phyloP scores from a whole-genome alignment of 2,797 vertebrate genomes.

The Borostomias antarcticus region DNA sequence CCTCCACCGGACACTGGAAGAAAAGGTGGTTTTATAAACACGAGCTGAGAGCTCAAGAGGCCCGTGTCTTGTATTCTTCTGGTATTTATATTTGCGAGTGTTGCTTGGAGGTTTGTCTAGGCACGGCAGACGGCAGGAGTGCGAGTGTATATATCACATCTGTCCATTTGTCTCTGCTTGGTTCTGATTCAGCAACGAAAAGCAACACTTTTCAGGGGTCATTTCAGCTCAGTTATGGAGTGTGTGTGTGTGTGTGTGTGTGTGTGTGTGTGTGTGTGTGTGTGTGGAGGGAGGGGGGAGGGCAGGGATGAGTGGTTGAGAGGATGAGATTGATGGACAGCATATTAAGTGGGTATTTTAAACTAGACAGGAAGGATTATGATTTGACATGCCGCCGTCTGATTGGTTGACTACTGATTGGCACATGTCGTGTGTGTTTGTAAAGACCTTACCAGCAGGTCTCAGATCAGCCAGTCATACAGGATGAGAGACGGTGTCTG shows the following conservation, averaged over 20 bases:
- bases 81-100: no score
- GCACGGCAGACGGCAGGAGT: not conserved
- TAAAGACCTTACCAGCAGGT: slow-evolving; percentile 53
- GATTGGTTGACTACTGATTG: slow-evolving; percentile 64
- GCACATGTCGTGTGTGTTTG: slow-evolving; percentile 58
- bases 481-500: slow-evolving; percentile 53
- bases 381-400: slow-evolving; percentile 58
- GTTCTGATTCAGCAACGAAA: slow-evolving; percentile 38
- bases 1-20: not conserved
- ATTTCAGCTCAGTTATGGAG: slow-evolving; percentile 41
- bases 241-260: slow-evolving; percentile 17
- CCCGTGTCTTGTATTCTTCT: not conserved
- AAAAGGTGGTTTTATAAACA: not conserved
- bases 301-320: slow-evolving; percentile 25
- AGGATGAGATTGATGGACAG: slow-evolving; percentile 69
- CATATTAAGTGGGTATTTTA: slow-evolving; percentile 72
- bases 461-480: slow-evolving; percentile 67
- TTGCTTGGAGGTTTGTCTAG: no score
- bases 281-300: no score
- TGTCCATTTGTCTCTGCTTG: slow-evolving; percentile 26
- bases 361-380: slow-evolving; percentile 66
- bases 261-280: slow-evolving; percentile 45
- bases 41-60: not conserved
- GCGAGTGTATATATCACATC: not conserved
- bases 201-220: slow-evolving; percentile 34